Percentiles rank a stretch among this genome's conserved stretches.
These are phyloP conservation scores for Meliscaeva auricollis DNA, from an alignment of 2,888 invertebrate species.

Conservation along the genomic window DNA sequence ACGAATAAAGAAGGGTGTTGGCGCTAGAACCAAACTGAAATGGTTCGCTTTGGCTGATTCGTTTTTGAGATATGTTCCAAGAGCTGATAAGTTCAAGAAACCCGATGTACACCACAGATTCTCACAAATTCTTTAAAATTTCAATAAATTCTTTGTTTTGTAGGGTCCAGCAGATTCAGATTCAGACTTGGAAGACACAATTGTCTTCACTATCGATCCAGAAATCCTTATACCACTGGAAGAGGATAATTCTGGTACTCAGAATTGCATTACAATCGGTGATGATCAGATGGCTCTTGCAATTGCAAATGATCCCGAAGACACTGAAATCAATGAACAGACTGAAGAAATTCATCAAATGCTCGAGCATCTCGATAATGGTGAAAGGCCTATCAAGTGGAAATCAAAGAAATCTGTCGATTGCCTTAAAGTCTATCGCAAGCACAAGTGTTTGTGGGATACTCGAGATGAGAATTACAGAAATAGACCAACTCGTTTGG, in stretches of 20 bases:
- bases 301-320: slow-evolving; percentile 13
- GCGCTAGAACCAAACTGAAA: slow-evolving; percentile 78
- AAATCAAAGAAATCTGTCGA: slow-evolving; percentile 38
- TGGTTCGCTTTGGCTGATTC: slow-evolving; percentile 79
- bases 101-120: slow-evolving; percentile 25
- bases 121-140: not conserved
- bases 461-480: slow-evolving; percentile 27
- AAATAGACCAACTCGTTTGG: slow-evolving; percentile 18
- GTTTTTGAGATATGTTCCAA: slow-evolving; percentile 77
- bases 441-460: slow-evolving; percentile 65
- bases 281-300: not conserved
- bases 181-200: slow-evolving; percentile 78
- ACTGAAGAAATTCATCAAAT: slow-evolving; percentile 71
- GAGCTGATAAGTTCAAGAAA: slow-evolving; percentile 74
- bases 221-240: slow-evolving; percentile 77
- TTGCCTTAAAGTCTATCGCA: slow-evolving; percentile 52
- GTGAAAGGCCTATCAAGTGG: slow-evolving; percentile 39
- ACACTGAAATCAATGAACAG: slow-evolving; percentile 58
- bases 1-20: slow-evolving; percentile 77
- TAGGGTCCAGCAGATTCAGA: slow-evolving; percentile 74
- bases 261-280: slow-evolving; percentile 67
- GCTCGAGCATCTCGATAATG: slow-evolving; percentile 44
- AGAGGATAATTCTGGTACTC: slow-evolving; percentile 69
- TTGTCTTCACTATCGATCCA: slow-evolving; percentile 78
- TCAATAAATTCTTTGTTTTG: not conserved